These are phyloP conservation scores for Heliconius himera DNA, from an alignment of 1,140 invertebrate genomes.

Conservation along the genomic window DNA sequence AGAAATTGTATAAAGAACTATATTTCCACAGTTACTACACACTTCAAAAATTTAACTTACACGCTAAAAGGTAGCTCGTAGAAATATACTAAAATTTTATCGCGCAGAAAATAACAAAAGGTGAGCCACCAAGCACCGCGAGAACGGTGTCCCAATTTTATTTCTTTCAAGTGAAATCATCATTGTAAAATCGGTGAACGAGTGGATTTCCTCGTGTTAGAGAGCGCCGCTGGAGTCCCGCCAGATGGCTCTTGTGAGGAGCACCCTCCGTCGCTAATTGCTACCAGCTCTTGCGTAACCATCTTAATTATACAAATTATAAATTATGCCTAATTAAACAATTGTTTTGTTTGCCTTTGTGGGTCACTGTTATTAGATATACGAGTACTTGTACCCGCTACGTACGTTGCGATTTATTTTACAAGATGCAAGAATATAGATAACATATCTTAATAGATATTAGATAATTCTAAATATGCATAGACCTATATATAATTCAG, in stretches of 20 bases:
- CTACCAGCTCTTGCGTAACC: constrained; percentile 73
- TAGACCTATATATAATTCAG: no score
- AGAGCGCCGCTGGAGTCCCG: constrained; percentile 63
- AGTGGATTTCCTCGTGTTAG: constrained; percentile 46
- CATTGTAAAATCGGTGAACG: constrained; percentile 48
- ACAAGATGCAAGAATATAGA: background rate
- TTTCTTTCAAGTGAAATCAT: constrained; percentile 44
- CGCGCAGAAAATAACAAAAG: constrained; percentile 36
- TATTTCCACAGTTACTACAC: constrained; percentile 6
- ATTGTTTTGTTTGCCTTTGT: constrained; percentile 39
- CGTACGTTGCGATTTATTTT: background rate
- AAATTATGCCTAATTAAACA: constrained; percentile 63
- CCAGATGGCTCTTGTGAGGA: constrained; percentile 69
- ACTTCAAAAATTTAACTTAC: constrained; percentile 13
- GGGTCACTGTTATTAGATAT: constrained; percentile 11
- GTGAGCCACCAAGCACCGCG: constrained; percentile 39
- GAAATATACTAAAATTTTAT: constrained; percentile 34
- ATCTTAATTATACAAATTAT: constrained; percentile 73
- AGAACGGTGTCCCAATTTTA: constrained; percentile 45
- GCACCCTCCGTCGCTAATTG: constrained; percentile 72
- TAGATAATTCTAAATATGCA: background rate
- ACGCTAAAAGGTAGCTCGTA: constrained; percentile 23
- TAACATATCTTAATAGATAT: background rate
- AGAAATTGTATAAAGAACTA: constrained; percentile 3
- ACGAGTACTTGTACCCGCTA: background rate